These are phyloP conservation scores for Gisinianus flammeolus DNA, from an alignment of 2,888 invertebrate genomes.

Conservation along the genomic window DNA sequence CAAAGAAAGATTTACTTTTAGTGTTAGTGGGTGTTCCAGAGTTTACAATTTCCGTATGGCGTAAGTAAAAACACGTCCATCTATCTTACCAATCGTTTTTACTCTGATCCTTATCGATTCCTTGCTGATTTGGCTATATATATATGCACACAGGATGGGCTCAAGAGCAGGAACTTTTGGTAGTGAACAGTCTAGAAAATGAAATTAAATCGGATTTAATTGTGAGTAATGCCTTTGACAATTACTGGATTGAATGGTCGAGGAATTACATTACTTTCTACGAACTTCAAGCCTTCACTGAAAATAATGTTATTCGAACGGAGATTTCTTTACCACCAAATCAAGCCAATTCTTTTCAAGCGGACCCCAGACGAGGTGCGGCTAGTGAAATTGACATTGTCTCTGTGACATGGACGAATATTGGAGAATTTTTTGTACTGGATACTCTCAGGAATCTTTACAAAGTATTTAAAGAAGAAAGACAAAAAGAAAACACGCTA, in stretches of 20 bases:
- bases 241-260: slow-evolving; percentile 52
- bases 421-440: slow-evolving; percentile 47
- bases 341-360: slow-evolving; percentile 3
- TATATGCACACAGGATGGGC: slow-evolving; percentile 46
- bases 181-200: slow-evolving; percentile 39
- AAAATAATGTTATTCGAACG: slow-evolving; percentile 49
- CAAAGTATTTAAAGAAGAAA: no score
- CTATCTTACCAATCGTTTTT: no score
- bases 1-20: slow-evolving; percentile 49
- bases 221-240: slow-evolving; percentile 46
- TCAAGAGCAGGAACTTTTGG: slow-evolving; percentile 46
- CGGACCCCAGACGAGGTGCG: slow-evolving; percentile 44
- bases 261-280: slow-evolving; percentile 49
- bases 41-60: slow-evolving; percentile 49
- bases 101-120: no score
- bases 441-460: slow-evolving; percentile 45
- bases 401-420: slow-evolving; percentile 46
- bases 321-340: slow-evolving; percentile 47
- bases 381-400: slow-evolving; percentile 44
- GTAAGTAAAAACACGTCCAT: neutral
- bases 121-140: no score
- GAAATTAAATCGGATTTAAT: slow-evolving; percentile 44
- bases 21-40: slow-evolving; percentile 49
- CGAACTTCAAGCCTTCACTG: slow-evolving; percentile 50
- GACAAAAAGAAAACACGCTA: no score